Evolutionary conservation across 2,797 vertebrate species (phyloP).

Genomic region (Cryptoprocta ferox): DNA sequence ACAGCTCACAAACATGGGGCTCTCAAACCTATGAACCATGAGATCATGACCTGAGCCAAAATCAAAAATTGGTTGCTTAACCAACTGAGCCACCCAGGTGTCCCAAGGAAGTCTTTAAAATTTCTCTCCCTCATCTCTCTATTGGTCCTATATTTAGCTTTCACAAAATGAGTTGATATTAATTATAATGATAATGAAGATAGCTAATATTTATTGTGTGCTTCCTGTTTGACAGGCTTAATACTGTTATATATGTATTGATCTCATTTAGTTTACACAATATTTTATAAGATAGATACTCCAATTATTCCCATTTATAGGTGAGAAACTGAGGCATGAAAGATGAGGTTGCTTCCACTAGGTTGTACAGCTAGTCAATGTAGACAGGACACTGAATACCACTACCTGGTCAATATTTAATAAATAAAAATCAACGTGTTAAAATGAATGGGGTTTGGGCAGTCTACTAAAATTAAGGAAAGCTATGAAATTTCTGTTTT

Average conservation of each 20-base stretch:
- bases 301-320: background rate
- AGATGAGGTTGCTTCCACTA: background rate
- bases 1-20: too few species aligned
- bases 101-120: conserved; percentile 8
- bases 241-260: background rate
- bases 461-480: conserved; percentile 21
- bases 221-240: background rate
- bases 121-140: background rate
- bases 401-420: background rate
- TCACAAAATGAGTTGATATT: conserved; percentile 30
- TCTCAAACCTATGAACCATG: too few species aligned
- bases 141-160: background rate
- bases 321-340: background rate
- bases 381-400: background rate
- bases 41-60: too few species aligned
- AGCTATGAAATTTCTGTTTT: conserved; percentile 26
- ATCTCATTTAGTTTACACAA: background rate
- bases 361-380: background rate
- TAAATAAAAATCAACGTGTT: conserved; percentile 7
- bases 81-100: too few species aligned
- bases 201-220: conserved; percentile 12
- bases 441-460: background rate
- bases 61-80: too few species aligned
- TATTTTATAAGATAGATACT: background rate
- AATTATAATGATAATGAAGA: conserved; percentile 16